A percentile compares a stretch with the other conserved stretches of the same genome.
phyloP scores from a whole-genome alignment of 1,140 invertebrate species.

The Oreohelix idahoensis region DNA sequence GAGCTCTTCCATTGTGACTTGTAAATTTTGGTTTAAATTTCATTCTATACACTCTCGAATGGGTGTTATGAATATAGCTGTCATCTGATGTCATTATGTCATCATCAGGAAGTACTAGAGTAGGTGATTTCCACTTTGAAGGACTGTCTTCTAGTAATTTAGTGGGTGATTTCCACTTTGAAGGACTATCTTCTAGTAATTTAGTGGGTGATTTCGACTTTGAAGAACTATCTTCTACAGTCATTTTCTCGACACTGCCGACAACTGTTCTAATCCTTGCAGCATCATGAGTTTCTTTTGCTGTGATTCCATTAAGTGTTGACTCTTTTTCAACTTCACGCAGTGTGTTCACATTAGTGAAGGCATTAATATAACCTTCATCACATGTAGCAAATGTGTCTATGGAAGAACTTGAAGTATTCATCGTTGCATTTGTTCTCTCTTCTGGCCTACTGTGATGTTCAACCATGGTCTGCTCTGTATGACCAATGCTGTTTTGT shows the following conservation, averaged over 20 bases:
- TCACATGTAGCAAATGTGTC: slow-evolving; percentile 47
- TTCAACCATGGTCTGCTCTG: neutral
- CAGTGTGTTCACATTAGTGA: neutral
- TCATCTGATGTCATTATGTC: slow-evolving; percentile 45
- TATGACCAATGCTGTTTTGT: neutral
- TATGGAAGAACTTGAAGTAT: slow-evolving; percentile 36
- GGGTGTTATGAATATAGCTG: slow-evolving; percentile 35
- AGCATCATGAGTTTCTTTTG: neutral
- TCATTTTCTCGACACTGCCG: neutral
- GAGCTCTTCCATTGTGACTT: neutral
- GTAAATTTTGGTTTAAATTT: neutral
- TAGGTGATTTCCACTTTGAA: slow-evolving; percentile 28
- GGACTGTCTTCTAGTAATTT: neutral
- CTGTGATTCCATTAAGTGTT: neutral
- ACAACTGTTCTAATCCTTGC: neutral
- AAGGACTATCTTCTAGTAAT: neutral
- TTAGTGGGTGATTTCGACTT: slow-evolving; percentile 28
- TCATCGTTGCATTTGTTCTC: neutral
- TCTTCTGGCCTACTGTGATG: neutral
- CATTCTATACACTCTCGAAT: neutral
- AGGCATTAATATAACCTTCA: slow-evolving; percentile 27
- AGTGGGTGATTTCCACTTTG: slow-evolving; percentile 31
- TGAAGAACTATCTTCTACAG: neutral
- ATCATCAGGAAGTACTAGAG: slow-evolving; percentile 29
- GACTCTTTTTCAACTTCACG: neutral